A percentile compares a stretch with the other conserved stretches of the same genome.
These are phyloP conservation scores for Synanthedon andrenaeformis DNA, from an alignment of 2,888 invertebrate genomes.

Conservation along the genomic window DNA sequence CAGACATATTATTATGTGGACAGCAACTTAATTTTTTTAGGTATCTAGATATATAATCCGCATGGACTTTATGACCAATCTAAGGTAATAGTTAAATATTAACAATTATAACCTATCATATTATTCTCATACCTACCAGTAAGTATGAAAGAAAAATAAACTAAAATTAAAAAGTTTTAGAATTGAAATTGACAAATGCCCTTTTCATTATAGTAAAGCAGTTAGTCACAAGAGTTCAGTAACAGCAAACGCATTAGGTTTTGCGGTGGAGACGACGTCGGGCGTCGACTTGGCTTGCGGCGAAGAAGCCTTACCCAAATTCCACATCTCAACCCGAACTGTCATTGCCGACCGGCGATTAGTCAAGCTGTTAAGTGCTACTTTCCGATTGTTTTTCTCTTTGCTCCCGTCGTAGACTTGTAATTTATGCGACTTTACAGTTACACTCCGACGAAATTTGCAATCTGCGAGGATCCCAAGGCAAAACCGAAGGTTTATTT, in stretches of 20 bases:
- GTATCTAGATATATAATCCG: too few species aligned
- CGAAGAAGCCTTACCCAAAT: conserved; percentile 24
- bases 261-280: conserved; percentile 12
- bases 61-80: too few species aligned
- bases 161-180: not conserved
- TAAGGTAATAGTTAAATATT: too few species aligned
- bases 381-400: conserved; percentile 66
- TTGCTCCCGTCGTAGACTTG: conserved; percentile 48
- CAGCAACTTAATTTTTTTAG: too few species aligned
- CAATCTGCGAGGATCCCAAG: conserved; percentile 56
- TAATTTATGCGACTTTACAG: conserved; percentile 69
- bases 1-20: too few species aligned
- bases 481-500: conserved; percentile 69
- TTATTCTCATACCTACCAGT: too few species aligned
- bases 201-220: conserved; percentile 28
- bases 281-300: conserved; percentile 30
- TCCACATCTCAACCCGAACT: conserved; percentile 34
- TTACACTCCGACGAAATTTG: conserved; percentile 59
- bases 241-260: conserved; percentile 31
- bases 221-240: conserved; percentile 27
- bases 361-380: conserved; percentile 66
- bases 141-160: too few species aligned
- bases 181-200: conserved; percentile 9
- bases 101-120: too few species aligned
- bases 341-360: conserved; percentile 61